Evolutionary conservation across 2,797 vertebrate species (phyloP), one percentile per base, ranked within the genome.

Genomic region (Molossus molossus): DNA sequence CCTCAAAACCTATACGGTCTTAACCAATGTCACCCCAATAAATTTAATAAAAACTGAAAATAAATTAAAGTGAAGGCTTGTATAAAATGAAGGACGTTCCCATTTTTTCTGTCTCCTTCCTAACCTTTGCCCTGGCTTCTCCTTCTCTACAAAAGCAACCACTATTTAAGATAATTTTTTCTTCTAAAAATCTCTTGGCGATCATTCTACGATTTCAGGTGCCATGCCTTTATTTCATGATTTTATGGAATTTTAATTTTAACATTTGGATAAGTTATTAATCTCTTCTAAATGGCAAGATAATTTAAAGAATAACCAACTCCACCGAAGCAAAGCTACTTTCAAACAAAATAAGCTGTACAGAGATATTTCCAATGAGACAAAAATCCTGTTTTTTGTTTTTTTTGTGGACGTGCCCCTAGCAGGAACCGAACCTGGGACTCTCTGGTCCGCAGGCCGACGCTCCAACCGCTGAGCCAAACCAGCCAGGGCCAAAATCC

Each of bases 311-410:
- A 60, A 80, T 12, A 23, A 37, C 25, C 33, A 76, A 3, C 5
- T 48, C n/a, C 70, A 4, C 29, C 11, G 17, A 37, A 37, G 40
- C 60, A 25, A 93, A 93, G 1, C 2, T 65, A 67, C 21, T 69
- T 92, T 23, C 77, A 90, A 89, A 92, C n/a, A 57, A 92, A 90
- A 76, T 64, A 95, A 72, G 8, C 18, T 55, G 27, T 45, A 21
- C 10, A 18, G 72, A 0, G 0, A 79, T 58, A 0, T 93, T 96
- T 90, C 55, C 48, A 87, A 69, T 40, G 73, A 93, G 80, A 81
- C 5, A 53, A 65, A 65, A 33, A 33, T 33, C 33, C 33, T 33
- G 33, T 33, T 33, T 33, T 33, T 33, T 33, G 33, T 2, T 33
- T 33, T 33, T 33, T 33, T 33, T 33, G 2, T 33, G 33, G 33